Base-by-base conservation (phyloP, 2,888 invertebrate genomes). In the Melinaea menophilus region DNA sequence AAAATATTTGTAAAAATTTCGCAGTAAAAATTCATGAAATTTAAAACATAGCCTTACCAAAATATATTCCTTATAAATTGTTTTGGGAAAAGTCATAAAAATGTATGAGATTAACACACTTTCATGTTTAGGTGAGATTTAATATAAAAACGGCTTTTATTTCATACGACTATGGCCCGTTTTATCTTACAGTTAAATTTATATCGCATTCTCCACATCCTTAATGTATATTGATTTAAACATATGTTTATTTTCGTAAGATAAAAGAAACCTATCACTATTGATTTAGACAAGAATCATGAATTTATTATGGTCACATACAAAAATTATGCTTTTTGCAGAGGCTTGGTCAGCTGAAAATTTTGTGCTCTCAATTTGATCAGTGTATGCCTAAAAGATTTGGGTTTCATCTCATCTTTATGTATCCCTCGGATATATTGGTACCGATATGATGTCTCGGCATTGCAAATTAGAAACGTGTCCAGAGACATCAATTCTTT, bases 31-130 rank as follows among this genome's bases (percentile, higher is more conserved):
- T 57, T 60, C 65, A 62, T 60, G 58, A 55, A 65, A 59, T 63
- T 58, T 46, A 34, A 63, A 55, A 65, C 62, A 58, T 22, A 51
- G 54, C 47, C 54, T 61, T 64, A 66, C 63, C 55, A 63, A 63
- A 67, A 65, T 65, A 67, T 68, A 66, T 60, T 58, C 64, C 58
- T 67, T 68, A 70, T 71, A 71, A 72, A 72, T 72, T 72, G 73
- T 73, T 72, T 71, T 66, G 66, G 66, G 71, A 62, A 60, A 66
- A 64, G 71, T 68, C 70, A 73, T 73, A 72, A 73, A 73, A 72
- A 73, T 73, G 72, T 73, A 73, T 73, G 70, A 72, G 72, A 72
- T 71, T 73, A 72, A 45, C 63, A 4, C 22, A 13, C 41, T 5
- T 56, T n/a, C n/a, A 45, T 22, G 2, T 22, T 41, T 9, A 13